Base-by-base conservation (phyloP, 2,888 invertebrate species). In the Lycocerus yunnanus region DNA sequence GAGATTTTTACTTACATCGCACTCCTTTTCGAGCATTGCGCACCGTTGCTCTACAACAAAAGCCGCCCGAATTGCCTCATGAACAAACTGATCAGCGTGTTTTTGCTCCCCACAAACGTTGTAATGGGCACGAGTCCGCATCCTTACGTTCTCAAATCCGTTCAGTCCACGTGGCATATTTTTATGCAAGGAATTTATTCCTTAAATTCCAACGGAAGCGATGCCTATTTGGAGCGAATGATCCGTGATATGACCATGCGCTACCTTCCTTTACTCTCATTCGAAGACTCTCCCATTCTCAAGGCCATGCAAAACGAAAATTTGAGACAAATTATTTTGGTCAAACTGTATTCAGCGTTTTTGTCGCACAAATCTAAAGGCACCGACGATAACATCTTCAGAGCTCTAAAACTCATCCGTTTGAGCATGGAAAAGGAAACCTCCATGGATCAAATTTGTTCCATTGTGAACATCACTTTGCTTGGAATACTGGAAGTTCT, bases 81-180 rank as follows among this genome's bases (percentile, higher is more conserved):
- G 58, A 90, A 89, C 71, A 84, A 88, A 71, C 85, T 90, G 20
- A 85, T 90, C 60, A 86, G 88, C 18, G 83, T 87, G 0, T 86
- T 90, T 68, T 83, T 91, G n/a, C 81, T 91, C 27, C 89, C 90
- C 13, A 85, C 86, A 0, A 85, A 87, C 61, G 82, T 90, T 72
- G 85, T 89, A 79, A 87, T 88, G 72, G 90, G 90, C 0, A 87
- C 87, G 60, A 69, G 84, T 0, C 81, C 86, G 0, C 87, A 88
- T 73, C 82, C 83, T 0, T 86, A 86, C 70, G 80, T 89, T 6
- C 80, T 89, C 1, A 87, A 86, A 78, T 85, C 89, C 0, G 83
- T 91, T 14, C 88, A 88, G 77, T 87, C 87, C 80, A 88, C 89
- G 13, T 89, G 90, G 86, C 88, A 89, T 16, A 85, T 90, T 16